Evolutionary conservation across 1,140 invertebrate species (phyloP).

Genomic region (Drosophila ambigua): DNA sequence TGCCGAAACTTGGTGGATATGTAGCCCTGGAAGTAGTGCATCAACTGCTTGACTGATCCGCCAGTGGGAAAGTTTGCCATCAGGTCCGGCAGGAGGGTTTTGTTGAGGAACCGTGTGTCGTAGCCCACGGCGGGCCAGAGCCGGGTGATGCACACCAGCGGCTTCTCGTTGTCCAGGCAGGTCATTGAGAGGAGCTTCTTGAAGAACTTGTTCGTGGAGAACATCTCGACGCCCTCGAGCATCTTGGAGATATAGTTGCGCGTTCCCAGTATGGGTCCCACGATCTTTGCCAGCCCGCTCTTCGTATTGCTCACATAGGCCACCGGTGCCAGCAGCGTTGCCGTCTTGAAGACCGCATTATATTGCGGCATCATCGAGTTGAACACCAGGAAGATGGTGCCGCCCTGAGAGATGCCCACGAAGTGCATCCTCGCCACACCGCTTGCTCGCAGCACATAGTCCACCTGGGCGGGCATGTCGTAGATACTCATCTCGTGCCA

Average conservation of each 20-base stretch:
- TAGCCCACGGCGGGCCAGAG: constrained; percentile 86
- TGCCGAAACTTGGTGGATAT: constrained; percentile 78
- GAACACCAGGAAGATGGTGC: constrained; percentile 86
- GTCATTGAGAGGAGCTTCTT: constrained; percentile 84
- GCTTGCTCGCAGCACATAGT: constrained; percentile 86
- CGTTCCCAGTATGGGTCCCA: constrained; percentile 72
- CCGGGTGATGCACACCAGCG: constrained; percentile 85
- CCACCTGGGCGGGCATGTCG: constrained; percentile 89
- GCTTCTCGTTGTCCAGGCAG: constrained; percentile 84
- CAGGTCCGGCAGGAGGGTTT: constrained; percentile 84
- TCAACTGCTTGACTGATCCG: constrained; percentile 85
- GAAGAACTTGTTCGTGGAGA: constrained; percentile 85
- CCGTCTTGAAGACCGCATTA: constrained; percentile 85
- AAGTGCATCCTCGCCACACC: constrained; percentile 83
- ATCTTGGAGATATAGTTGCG: constrained; percentile 84
- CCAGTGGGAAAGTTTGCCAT: constrained; percentile 85
- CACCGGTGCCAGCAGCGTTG: constrained; percentile 86
- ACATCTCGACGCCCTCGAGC: constrained; percentile 85
- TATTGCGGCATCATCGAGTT: constrained; percentile 86
- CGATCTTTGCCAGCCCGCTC: constrained; percentile 78
- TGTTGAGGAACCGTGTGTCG: constrained; percentile 83
- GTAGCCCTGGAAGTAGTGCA: constrained; percentile 85
- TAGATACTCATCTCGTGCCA: constrained; percentile 90
- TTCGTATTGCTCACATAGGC: constrained; percentile 84
- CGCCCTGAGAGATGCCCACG: constrained; percentile 86